A percentile compares a stretch with the other conserved stretches of the same genome.
These are phyloP conservation scores for Opisthograptis luteolata DNA, from an alignment of 2,888 invertebrate species.

Conservation along the genomic window DNA sequence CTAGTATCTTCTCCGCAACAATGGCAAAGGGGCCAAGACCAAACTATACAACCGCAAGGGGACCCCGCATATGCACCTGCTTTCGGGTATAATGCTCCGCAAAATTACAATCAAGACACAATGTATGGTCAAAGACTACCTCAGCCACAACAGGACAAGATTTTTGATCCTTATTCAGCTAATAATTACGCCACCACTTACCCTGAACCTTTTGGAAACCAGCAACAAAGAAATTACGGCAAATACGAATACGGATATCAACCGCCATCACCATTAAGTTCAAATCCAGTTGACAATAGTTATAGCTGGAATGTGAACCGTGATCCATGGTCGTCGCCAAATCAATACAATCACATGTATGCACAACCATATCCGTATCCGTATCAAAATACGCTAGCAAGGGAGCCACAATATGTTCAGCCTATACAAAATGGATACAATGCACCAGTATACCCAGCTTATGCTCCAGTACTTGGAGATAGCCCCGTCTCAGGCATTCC, in stretches of 20 bases:
- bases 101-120: too few species aligned
- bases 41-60: too few species aligned
- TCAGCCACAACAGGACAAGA: not conserved
- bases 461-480: not conserved
- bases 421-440: not conserved
- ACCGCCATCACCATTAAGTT: not conserved
- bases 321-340: constrained; percentile 1
- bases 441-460: not conserved
- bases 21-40: too few species aligned
- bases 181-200: not conserved
- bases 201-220: not conserved
- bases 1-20: too few species aligned
- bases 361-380: constrained; percentile 1
- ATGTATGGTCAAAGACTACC: not conserved
- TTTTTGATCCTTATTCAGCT: not conserved
- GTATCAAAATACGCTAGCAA: not conserved
- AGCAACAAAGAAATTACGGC: not conserved
- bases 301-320: not conserved
- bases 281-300: not conserved
- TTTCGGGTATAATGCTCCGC: too few species aligned
- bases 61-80: not conserved
- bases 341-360: not conserved
- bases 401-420: not conserved
- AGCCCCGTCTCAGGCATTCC: not conserved
- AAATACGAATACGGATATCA: not conserved